Base-by-base conservation (phyloP, 2,113 vertebrate genomes). In the Corythaixoides concolor region DNA sequence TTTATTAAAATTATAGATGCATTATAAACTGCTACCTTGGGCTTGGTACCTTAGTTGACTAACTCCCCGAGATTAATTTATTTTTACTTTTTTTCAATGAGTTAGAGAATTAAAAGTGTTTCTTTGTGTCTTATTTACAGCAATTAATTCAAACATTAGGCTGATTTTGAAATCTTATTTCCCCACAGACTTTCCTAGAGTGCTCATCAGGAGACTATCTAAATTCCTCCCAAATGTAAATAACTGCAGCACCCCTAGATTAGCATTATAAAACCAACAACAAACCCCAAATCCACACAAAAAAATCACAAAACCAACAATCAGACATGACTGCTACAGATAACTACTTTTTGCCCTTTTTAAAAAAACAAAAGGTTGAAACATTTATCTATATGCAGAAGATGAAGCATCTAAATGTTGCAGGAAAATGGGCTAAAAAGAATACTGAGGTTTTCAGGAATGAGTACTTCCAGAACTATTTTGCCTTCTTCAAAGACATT, bases 1-100 rank as follows among this genome's bases (percentile, higher is more conserved):
- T 53, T 73, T 27, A 94, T 72, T 93, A 94, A 95, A 80, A 95
- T 72, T 52, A 43, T 53, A 85, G 67, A 90, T 82, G 60, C 55
- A 81, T 78, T 52, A 77, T 67, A 76, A 98, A 88, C 30, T 30
- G 92, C 77, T 74, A 28, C 81, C 67, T 70, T 81, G 70, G 74
- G 58, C 70, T 96, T 82, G 69, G 79, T 35, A 93, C 41, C 85
- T 92, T 43, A 59, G 19, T 50, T 84, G 68, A 73, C 11, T 94
- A 94, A 89, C 79, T 96, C 64, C 75, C 64, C 64, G 45, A 35
- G 66, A 89, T 92, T 89, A 77, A 60, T n/a, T n/a, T n/a, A n/a
- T n/a, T n/a, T n/a, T n/a, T n/a, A n/a, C n/a, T n/a, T 73, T 80
- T 72, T 58, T 14, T 60, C 59, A 45, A 47, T 35, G 53, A 63